Evolutionary conservation across 2,113 vertebrate genomes (phyloP).

Genomic region (Zosterops hypoxanthus): DNA sequence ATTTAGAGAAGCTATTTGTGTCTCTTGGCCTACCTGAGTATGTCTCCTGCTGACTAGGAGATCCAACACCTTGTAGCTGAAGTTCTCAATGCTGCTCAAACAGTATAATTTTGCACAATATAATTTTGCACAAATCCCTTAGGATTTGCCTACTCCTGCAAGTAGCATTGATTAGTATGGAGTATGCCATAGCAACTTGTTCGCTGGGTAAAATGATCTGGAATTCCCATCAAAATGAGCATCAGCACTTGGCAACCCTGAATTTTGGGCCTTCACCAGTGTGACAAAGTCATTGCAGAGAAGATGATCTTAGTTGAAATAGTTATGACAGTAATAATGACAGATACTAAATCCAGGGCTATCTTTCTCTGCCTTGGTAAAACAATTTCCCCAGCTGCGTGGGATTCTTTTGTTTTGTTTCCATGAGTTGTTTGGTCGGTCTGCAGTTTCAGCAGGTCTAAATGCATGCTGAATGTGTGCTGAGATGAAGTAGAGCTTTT

Average conservation of each 20-base stretch:
- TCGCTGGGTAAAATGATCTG: fast-evolving
- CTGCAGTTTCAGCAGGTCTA: background rate
- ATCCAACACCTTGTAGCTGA: background rate
- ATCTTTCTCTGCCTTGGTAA: background rate
- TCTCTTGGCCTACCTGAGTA: background rate
- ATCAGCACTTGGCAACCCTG: background rate
- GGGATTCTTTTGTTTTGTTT: background rate
- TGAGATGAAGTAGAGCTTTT: background rate
- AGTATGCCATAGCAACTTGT: background rate
- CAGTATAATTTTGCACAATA: background rate
- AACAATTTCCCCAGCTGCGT: background rate
- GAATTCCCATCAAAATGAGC: background rate
- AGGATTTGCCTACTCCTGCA: background rate
- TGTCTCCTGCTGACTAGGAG: background rate
- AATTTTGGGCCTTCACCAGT: background rate
- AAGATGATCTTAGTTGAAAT: background rate
- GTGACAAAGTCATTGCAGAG: background rate
- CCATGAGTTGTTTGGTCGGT: background rate
- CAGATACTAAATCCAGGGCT: background rate
- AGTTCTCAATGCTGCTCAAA: background rate
- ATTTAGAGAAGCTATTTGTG: background rate
- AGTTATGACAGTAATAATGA: background rate
- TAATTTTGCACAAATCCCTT: background rate
- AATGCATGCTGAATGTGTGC: background rate
- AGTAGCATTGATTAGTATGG: background rate